phyloP scores from a whole-genome alignment of 2,113 vertebrate species.

The Psophia crepitans region DNA sequence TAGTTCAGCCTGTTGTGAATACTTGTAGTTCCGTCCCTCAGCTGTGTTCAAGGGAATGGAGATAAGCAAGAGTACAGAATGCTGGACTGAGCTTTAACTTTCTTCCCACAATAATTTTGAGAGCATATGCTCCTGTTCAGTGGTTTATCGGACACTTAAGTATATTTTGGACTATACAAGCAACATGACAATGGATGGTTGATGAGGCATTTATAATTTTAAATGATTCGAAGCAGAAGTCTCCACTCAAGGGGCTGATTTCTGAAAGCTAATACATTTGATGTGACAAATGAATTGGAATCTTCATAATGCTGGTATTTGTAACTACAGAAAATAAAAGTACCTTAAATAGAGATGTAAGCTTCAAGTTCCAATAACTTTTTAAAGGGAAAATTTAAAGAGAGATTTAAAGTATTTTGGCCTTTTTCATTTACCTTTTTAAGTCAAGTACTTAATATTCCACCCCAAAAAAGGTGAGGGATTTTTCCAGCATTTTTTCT shows the following conservation, averaged over 20 bases:
- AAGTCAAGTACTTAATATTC: neutral
- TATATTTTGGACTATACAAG: neutral
- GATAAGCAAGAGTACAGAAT: neutral
- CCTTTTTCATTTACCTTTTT: neutral
- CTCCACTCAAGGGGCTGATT: neutral
- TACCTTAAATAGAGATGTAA: neutral
- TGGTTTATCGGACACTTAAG: neutral
- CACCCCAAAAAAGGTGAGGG: accelerated
- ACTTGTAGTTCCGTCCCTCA: neutral
- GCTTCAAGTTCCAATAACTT: neutral
- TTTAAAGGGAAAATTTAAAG: neutral
- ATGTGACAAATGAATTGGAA: neutral
- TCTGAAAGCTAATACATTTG: neutral
- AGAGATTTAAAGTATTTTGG: neutral
- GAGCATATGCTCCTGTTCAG: neutral
- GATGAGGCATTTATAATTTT: neutral
- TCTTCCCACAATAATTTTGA: neutral
- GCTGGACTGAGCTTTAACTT: neutral
- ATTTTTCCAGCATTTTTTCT: too few species aligned
- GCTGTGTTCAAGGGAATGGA: neutral
- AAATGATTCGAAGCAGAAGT: neutral
- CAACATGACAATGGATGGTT: neutral
- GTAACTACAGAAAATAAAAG: neutral
- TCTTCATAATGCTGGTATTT: neutral
- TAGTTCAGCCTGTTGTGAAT: neutral